Conservation (phyloP, 1,140 invertebrate genomes). For the Drosophila nikananu region DNA sequence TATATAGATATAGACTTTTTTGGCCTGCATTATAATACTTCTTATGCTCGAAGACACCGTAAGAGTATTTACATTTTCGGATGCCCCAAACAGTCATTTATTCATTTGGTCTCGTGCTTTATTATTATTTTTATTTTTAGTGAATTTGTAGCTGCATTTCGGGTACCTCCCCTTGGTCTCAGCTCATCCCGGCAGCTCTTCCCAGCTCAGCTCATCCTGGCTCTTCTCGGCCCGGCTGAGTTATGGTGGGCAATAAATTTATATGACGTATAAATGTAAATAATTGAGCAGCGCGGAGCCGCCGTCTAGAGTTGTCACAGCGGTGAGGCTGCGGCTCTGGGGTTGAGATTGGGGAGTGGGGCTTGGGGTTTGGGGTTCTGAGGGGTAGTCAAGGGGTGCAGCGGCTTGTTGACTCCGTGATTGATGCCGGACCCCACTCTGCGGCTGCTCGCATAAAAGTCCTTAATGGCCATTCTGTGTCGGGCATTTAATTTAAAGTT, state of each 20-base stretch:
- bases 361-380: background rate
- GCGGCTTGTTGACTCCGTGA: conserved; percentile 59
- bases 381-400: conserved; percentile 26
- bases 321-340: conserved; percentile 34
- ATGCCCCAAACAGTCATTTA: background rate
- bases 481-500: conserved; percentile 70
- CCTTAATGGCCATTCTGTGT: conserved; percentile 68
- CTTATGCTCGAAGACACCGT: background rate
- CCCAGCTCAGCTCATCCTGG: conserved; percentile 9
- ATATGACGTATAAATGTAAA: conserved; percentile 84
- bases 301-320: conserved; percentile 61
- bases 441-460: conserved; percentile 52
- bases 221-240: conserved; percentile 45
- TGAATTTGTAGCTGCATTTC: conserved; percentile 80
- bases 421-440: conserved; percentile 46
- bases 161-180: conserved; percentile 58
- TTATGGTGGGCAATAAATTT: conserved; percentile 79
- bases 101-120: conserved; percentile 35
- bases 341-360: conserved; percentile 1
- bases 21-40: too few relatives aligned
- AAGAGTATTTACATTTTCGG: conserved; percentile 3
- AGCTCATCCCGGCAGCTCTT: conserved; percentile 4
- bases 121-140: conserved; percentile 59
- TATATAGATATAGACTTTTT: too few relatives aligned
- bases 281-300: conserved; percentile 70